phyloP scores from a whole-genome alignment of 2,888 invertebrate genomes.

The Drosophila longiperda region DNA sequence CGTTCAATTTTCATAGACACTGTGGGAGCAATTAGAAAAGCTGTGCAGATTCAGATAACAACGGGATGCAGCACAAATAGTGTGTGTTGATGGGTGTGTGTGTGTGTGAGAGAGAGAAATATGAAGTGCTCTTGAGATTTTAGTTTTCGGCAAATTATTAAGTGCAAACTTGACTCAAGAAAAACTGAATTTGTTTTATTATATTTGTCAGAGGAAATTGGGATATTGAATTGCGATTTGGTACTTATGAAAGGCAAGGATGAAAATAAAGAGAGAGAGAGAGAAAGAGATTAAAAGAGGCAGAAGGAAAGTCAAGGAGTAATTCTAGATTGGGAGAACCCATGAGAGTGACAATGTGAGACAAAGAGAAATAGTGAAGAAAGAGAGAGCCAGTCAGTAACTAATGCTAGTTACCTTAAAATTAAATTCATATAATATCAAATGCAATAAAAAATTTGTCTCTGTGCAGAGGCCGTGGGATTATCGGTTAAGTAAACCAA shows the following conservation, averaged over 20 bases:
- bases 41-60: background rate
- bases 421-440: background rate
- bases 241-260: background rate
- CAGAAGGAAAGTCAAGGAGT: background rate
- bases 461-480: conserved; percentile 5
- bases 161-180: background rate
- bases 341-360: background rate
- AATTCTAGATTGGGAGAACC: background rate
- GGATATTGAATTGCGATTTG: background rate
- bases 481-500: conserved; percentile 36
- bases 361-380: background rate
- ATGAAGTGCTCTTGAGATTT: background rate
- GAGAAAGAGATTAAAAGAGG: background rate
- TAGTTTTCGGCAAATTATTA: background rate
- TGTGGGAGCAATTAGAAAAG: conserved; percentile 14
- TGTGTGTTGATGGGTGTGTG: background rate
- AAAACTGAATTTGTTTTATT: background rate
- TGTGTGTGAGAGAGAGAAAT: background rate
- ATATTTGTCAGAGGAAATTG: background rate
- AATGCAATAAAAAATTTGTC: background rate
- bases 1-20: conserved; percentile 20
- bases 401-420: background rate
- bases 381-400: background rate
- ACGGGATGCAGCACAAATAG: background rate
- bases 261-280: background rate